Evolutionary conservation across 2,888 invertebrate species (phyloP), one percentile per base, ranked within the genome.

Genomic region (Tetropium fuscum): DNA sequence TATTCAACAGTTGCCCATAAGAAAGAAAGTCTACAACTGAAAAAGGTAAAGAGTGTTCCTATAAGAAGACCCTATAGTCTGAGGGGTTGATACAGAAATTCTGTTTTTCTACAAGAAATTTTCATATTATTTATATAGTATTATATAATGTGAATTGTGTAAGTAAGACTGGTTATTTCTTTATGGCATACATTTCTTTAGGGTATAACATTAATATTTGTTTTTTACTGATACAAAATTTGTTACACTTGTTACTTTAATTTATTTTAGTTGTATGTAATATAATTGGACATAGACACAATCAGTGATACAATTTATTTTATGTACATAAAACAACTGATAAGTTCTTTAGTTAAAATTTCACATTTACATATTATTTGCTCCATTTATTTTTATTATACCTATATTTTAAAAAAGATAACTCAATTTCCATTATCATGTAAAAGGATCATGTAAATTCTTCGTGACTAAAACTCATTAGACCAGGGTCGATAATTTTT

Each of bases 11-110:
- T 40, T 32, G 13, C 36, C 22, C 48, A 57, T 30, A 64, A 62
- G 49, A 58, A 55, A 53, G 53, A 59, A 10, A 16, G 15, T 8
- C n/a, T 57, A 38, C 53, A 36, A 5, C 8, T 60, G 48, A 70
- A 63, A 53, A 72, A 73, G 53, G 25, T 60, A 11, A 72, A 65
- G 60, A 60, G 60, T 53, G 53, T 55, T 16, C 60, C 68, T 8
- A 19, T 69, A 4, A 71, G 66, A 63, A 73, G 75, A 63, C 66
- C 63, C 13, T 78, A 76, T 58, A 72, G 76, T 53, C 64, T 78
- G 53, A 70, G 76, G 48, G 77, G 78, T 41, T 78, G 72, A 70
- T 58, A 25, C 49, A 13, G 43, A 6, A 49, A 8, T 18, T 51
- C 19, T 27, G 25, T 56, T 15, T 1, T 34, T 27, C 15, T 53